Percentiles rank a stretch among this genome's conserved stretches.
Evolutionary conservation across 1,140 invertebrate genomes (phyloP).

Genomic region (Pogonognathellus flavescens): DNA sequence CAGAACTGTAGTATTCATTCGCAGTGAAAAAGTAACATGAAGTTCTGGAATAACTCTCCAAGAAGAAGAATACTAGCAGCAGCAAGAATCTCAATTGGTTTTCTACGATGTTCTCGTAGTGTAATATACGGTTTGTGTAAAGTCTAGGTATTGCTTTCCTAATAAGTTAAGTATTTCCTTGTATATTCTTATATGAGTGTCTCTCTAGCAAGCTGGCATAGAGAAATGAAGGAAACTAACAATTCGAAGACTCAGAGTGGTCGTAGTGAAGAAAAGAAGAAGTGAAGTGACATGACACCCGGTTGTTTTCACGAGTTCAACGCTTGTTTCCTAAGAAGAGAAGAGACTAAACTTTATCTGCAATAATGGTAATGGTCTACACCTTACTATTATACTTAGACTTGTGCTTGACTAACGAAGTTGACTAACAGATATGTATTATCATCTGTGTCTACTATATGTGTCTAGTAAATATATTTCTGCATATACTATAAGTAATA

Average conservation of each 20-base stretch:
- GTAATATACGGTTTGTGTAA: not conserved
- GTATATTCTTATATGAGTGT: not conserved
- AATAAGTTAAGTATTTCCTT: not conserved
- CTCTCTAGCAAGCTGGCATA: not conserved
- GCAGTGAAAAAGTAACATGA: not conserved
- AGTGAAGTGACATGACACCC: constrained; percentile 32
- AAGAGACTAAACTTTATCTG: too few relatives aligned
- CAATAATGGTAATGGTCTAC: too few relatives aligned
- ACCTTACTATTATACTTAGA: too few relatives aligned
- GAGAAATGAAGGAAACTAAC: constrained; percentile 13
- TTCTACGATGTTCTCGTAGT: constrained; percentile 1
- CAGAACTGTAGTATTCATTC: too few relatives aligned
- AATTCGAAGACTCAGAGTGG: not conserved
- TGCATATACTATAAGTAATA: too few relatives aligned
- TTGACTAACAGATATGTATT: too few relatives aligned
- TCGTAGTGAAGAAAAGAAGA: not conserved
- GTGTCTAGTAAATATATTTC: too few relatives aligned
- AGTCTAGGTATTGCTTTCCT: not conserved
- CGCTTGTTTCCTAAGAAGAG: too few relatives aligned
- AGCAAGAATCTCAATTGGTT: constrained; percentile 35
- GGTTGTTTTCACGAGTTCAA: constrained; percentile 1
- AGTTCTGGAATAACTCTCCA: constrained; percentile 17
- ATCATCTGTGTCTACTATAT: too few relatives aligned
- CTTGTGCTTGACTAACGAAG: too few relatives aligned
- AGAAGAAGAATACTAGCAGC: not conserved